phyloP scores from a whole-genome alignment of 2,113 vertebrate species.

The Vombatus ursinus region DNA sequence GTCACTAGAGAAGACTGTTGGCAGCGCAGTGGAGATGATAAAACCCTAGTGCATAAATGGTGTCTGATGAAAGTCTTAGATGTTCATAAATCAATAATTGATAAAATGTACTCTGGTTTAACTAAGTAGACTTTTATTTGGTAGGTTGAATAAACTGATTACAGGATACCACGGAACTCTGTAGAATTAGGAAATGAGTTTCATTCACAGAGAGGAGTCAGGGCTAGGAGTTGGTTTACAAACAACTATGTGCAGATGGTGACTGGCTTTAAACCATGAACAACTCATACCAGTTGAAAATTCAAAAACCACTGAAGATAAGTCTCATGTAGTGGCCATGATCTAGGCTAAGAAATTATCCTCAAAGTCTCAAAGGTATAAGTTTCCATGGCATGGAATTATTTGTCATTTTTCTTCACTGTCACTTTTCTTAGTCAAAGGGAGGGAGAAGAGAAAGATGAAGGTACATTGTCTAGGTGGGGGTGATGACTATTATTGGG shows the following conservation, averaged over 20 bases:
- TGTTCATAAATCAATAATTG: slow-evolving; percentile 83
- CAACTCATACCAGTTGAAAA: slow-evolving; percentile 17
- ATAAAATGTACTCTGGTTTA: slow-evolving; percentile 79
- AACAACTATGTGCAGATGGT: slow-evolving; percentile 60
- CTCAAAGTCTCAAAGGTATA: background rate
- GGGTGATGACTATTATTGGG: background rate
- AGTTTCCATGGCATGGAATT: background rate
- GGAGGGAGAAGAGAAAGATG: background rate
- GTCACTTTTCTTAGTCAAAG: background rate
- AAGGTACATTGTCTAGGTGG: background rate
- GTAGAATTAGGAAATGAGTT: slow-evolving; percentile 72
- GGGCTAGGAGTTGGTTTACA: slow-evolving; percentile 74
- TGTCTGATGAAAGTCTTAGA: slow-evolving; percentile 73
- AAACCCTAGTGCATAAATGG: slow-evolving; percentile 76
- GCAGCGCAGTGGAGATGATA: slow-evolving; percentile 75
- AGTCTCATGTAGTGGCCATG: background rate
- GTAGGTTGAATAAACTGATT: slow-evolving; percentile 80
- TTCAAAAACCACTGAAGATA: background rate
- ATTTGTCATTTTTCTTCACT: background rate
- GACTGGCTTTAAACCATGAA: slow-evolving; percentile 60
- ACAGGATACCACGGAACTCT: slow-evolving; percentile 67
- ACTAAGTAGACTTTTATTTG: slow-evolving; percentile 79
- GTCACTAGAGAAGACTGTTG: slow-evolving; percentile 70
- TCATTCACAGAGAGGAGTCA: slow-evolving; percentile 77
- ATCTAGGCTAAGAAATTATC: background rate